Conservation (phyloP, 2,888 invertebrate genomes). For the Lasioglossum marginatum region DNA sequence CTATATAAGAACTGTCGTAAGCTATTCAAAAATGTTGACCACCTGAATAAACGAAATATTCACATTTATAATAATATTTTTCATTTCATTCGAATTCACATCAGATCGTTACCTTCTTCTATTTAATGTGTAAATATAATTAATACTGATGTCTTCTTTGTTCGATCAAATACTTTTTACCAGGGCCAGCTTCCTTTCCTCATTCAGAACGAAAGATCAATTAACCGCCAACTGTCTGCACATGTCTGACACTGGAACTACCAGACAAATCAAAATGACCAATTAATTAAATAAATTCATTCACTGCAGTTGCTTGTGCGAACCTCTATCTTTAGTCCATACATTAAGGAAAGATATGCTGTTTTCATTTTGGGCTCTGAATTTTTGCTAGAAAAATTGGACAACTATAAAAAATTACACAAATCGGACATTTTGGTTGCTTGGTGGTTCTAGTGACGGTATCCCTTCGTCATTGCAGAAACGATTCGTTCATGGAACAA, state of each 20-base stretch:
- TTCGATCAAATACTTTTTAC: constrained; percentile 4
- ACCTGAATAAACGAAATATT: neutral
- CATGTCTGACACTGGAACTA: constrained; percentile 1
- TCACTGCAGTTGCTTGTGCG: neutral
- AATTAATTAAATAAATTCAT: neutral
- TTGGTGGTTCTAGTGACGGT: neutral
- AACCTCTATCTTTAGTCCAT: neutral
- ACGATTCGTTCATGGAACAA: constrained; percentile 43
- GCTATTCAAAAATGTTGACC: neutral
- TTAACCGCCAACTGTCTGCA: constrained; percentile 24
- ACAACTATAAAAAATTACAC: neutral
- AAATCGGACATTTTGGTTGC: neutral
- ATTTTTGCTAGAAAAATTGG: neutral
- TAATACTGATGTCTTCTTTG: neutral
- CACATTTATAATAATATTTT: neutral
- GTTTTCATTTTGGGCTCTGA: neutral
- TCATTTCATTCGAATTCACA: neutral
- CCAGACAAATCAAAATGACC: neutral
- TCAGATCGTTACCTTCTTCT: neutral
- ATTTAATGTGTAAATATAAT: neutral
- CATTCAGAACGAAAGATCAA: constrained; percentile 9
- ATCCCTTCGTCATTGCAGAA: constrained; percentile 46
- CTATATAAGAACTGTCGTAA: neutral
- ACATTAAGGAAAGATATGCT: neutral
- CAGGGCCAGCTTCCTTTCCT: neutral